phyloP scores from a whole-genome alignment of 2,113 vertebrate species.

The Cyanoramphus novaezelandiae region DNA sequence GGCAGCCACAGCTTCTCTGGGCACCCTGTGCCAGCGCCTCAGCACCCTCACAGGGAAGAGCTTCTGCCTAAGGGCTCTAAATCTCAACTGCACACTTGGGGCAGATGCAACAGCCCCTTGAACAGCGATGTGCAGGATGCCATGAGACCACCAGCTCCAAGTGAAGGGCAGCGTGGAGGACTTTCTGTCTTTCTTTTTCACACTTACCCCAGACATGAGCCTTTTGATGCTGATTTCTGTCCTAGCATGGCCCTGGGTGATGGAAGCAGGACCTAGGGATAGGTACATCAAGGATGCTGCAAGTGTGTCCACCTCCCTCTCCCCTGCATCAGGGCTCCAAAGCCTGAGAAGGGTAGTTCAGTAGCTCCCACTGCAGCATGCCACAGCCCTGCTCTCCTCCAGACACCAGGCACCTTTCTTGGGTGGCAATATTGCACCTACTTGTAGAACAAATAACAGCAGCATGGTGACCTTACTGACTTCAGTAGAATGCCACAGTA shows the following conservation, averaged over 20 bases:
- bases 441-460: too few species aligned
- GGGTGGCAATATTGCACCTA: accelerated
- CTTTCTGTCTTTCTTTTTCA: background rate
- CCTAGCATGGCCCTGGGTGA: background rate
- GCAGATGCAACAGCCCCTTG: background rate
- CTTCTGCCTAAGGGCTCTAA: background rate
- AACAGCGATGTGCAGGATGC: background rate
- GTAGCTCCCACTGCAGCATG: background rate
- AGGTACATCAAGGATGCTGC: background rate
- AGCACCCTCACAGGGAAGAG: background rate
- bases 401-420: background rate
- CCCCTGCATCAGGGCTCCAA: background rate
- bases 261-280: background rate
- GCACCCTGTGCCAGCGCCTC: background rate
- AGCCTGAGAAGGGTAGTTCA: background rate
- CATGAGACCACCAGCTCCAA: background rate
- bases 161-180: accelerated
- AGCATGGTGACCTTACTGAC: background rate
- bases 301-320: background rate
- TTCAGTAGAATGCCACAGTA: background rate
- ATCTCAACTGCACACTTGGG: background rate
- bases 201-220: background rate
- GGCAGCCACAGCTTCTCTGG: background rate
- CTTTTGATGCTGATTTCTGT: background rate
- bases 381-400: background rate